Evolutionary conservation across 2,113 vertebrate genomes (phyloP), one percentile per base, ranked within the genome.

Genomic region (Odocoileus virginianus): DNA sequence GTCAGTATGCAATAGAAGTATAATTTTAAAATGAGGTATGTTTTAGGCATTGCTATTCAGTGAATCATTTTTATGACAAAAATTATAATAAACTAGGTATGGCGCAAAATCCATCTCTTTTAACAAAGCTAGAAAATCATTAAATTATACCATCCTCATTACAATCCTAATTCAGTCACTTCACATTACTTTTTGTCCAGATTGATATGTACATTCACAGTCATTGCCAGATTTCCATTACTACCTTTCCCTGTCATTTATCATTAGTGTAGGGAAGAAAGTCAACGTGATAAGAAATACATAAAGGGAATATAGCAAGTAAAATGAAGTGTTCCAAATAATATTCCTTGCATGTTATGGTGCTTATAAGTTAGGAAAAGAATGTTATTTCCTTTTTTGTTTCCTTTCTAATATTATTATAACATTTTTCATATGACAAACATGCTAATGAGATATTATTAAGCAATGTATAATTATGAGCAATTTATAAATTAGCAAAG

Each of bases 41-140:
- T 43, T 79, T 91, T 47, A 89, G 27, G 33, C 30, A 92, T 27
- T 84, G 64, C 25, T 83, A 74, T 94, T 96, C 87, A 91, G 52
- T 92, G 67, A 86, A 93, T 89, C n/a, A 93, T 79, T 96, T 52
- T 95, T 60, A 84, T 96, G 87, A 95, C 45, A 98, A 97, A 98
- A 97, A 94, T 52, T 89, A 13, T 91, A 87, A 89, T 89, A 36
- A 95, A 12, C 33, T 87, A 54, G 85, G 40, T 91, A 61, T 97
- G 87, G 9, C 40, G 36, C 30, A 96, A 96, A 93, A 97, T 96
- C 33, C 4, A 14, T 96, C 23, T 86, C 93, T 40, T 97, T 43
- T 94, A 97, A 88, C 57, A 97, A 97, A 85, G 47, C 5, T 12
- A 54, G 43, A 23, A 98, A 95, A 96, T 71, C 2, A 10, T 17